Base-by-base conservation (phyloP, 2,113 vertebrate genomes). In the Cranoglanis bouderius region DNA sequence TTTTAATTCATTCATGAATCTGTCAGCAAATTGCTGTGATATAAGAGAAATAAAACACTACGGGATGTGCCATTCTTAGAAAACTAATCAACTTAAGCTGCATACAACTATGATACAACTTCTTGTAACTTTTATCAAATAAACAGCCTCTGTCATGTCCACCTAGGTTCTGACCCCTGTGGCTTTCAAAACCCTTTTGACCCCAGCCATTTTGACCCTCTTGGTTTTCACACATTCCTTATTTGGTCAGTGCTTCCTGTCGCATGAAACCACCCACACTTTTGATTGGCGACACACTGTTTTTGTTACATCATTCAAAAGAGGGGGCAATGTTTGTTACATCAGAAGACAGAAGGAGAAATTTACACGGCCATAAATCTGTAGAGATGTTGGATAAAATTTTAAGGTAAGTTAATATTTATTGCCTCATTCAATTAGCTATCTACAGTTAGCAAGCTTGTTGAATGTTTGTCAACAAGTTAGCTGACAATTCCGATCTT, bases 161-260 rank as follows among this genome's bases (percentile, higher is more conserved):
- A 32, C n/a, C 12, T 4, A 16, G 6, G 65, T 70, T 70, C 7
- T 38, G 67, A 38, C 6, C 32, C 13, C n/a, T 24, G 9, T 10
- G 72, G 38, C 72, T 29, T 49, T 40, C 40, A 24, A 75, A 40
- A 75, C 75, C 21, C 38, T 21, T n/a, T n/a, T n/a, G n/a, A n/a
- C 19, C 10, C 4, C 21, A 49, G 6, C 16, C 67, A 38, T 77
- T 80, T 53, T 32, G 46, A 53, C 49, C 14, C 14, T 80, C 46
- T n/a, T 51, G 13, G 46, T 16, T 80, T 53, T 80, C 46, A n/a
- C 77, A 19, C 29, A 53, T 80, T 80, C 46, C 77, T 80, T 53
- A 80, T 80, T 32, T 80, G 77, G 46, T 51, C 46, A 51, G 53
- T n/a, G 77, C 46, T 80, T 80, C 46, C 46, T 80, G 46, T 53